Evolutionary conservation across 2,888 invertebrate genomes (phyloP).

Genomic region (Drosophila paracracens): DNA sequence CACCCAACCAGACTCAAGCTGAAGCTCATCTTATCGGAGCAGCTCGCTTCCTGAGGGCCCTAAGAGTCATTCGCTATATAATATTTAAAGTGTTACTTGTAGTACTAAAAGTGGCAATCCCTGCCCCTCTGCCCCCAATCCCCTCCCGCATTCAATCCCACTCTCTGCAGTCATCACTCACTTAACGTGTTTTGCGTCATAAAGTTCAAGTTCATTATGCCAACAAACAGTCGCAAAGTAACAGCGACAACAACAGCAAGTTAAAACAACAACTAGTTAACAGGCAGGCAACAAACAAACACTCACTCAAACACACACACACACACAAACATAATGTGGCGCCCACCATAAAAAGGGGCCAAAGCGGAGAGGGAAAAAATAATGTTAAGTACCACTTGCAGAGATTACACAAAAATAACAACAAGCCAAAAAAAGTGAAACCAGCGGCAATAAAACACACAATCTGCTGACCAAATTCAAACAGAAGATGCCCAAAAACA

Average conservation of each 20-base stretch:
- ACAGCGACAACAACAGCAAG: constrained; percentile 46
- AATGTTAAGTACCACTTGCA: constrained; percentile 70
- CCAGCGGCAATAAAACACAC: constrained; percentile 47
- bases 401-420: constrained; percentile 66
- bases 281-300: constrained; percentile 25
- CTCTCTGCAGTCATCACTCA: constrained; percentile 59
- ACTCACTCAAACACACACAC: constrained; percentile 26
- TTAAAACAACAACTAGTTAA: constrained; percentile 51
- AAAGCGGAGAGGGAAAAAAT: constrained; percentile 22
- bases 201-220: constrained; percentile 79
- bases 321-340: constrained; percentile 22
- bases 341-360: constrained; percentile 36
- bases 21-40: constrained; percentile 9
- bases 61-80: constrained; percentile 27
- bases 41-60: constrained; percentile 31
- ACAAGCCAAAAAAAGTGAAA: constrained; percentile 49
- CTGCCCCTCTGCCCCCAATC: background rate
- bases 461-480: constrained; percentile 45
- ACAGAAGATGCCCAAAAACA: constrained; percentile 20
- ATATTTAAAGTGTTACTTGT: constrained; percentile 52
- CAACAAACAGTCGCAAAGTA: constrained; percentile 28
- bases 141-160: background rate
- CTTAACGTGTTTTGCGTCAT: constrained; percentile 79
- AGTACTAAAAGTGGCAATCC: constrained; percentile 20
- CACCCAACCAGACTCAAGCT: constrained; percentile 15